Evolutionary conservation across 2,888 invertebrate species (phyloP).

Genomic region (Caenorhabditis virilis): DNA sequence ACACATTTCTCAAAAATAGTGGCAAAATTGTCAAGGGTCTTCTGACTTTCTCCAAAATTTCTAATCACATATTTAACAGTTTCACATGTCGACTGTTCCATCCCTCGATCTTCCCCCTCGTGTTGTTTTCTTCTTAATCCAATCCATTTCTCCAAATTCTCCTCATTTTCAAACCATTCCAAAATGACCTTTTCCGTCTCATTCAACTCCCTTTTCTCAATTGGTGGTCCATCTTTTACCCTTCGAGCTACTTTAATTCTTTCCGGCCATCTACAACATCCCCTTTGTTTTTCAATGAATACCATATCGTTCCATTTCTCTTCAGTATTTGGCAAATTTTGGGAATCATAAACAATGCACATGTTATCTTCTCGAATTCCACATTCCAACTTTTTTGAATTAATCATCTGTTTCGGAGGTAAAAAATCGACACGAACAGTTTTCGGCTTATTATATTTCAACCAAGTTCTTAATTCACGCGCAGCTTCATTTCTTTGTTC

Average conservation of each 20-base stretch:
- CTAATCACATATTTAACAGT: constrained; percentile 27
- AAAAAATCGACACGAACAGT: constrained; percentile 24
- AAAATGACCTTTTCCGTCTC: constrained; percentile 15
- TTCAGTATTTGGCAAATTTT: constrained; percentile 40
- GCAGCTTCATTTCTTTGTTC: constrained; percentile 30
- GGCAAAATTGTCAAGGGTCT: constrained; percentile 18
- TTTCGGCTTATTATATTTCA: constrained; percentile 47
- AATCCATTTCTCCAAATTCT: constrained; percentile 6
- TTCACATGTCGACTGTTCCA: neutral
- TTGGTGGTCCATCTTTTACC: constrained; percentile 10
- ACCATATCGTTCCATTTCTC: constrained; percentile 43
- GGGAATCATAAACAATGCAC: constrained; percentile 44
- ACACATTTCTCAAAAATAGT: neutral
- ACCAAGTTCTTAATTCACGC: constrained; percentile 32
- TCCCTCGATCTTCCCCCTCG: neutral
- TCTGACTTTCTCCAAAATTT: constrained; percentile 37
- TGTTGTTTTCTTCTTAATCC: neutral
- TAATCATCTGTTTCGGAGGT: constrained; percentile 16
- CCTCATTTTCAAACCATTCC: constrained; percentile 11
- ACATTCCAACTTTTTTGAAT: constrained; percentile 3
- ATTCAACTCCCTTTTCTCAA: constrained; percentile 6
- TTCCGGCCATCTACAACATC: constrained; percentile 39
- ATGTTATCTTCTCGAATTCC: constrained; percentile 30
- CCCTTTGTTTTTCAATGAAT: constrained; percentile 37
- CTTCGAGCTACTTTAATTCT: constrained; percentile 20